Base-by-base conservation (phyloP, 2,888 invertebrate species). In the Campopleginae sp. region DNA sequence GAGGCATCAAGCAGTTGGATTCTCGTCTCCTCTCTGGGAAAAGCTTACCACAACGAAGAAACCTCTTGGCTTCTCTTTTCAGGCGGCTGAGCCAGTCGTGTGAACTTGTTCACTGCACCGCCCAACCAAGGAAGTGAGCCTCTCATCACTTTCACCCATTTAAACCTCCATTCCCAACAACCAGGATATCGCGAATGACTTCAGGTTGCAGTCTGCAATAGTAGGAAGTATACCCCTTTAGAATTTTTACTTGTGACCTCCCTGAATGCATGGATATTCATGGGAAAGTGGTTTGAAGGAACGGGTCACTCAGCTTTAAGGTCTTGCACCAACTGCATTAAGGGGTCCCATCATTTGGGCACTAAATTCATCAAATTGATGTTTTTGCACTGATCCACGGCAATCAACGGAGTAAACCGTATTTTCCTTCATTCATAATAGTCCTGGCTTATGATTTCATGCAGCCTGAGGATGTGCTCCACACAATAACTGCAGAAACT, bases 51-150 rank as follows among this genome's bases (percentile, higher is more conserved):
- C 65, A 23, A 46, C 14, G 66, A 74, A 44, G 74, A 74, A 80
- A 80, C 66, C 71, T 77, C 71, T 77, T 12, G 70, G 38, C 8
- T 23, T 68, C 48, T 61, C 76, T 76, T 76, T 77, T 71, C 75
- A 81, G 84, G 75, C 54, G 31, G 84, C 51, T 81, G 71, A 81
- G 70, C 75, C 81, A 42, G 65, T 51, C 78, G 81, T 65, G 84
- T 78, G 65, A 85, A 80, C 82, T 82, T 77, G 46, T 85, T 77
- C 80, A 77, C 51, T n/a, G 76, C 85, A n/a, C n/a, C 10, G 80
- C 63, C 77, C 65, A 78, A 42, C 77, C 33, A 61, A 54, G 66
- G 80, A 70, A 54, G 54, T 44, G 72, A 63, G 27, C 48, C 66
- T 51, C 44, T 46, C 46, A 19, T 68, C n/a, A 48, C 68, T 61